Conservation (phyloP, 2,888 invertebrate genomes). For the Bellardia pandia region DNA sequence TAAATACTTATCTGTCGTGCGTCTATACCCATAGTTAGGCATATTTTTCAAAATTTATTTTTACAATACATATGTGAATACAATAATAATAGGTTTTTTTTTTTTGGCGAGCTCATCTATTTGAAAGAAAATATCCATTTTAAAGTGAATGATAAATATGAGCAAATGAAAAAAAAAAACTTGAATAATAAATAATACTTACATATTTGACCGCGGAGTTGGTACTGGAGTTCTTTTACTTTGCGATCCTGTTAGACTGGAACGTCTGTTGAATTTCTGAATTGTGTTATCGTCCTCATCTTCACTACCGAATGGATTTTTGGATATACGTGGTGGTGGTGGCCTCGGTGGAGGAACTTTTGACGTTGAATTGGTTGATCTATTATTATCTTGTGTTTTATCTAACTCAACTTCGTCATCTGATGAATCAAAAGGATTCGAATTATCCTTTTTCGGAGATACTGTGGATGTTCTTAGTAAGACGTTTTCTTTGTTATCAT, state of each 20-base stretch:
- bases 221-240: slow-evolving; percentile 81
- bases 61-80: too few species aligned
- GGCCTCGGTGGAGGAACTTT: slow-evolving; percentile 83
- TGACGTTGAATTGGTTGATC: slow-evolving; percentile 65
- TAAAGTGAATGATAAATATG: neutral
- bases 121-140: slow-evolving; percentile 5
- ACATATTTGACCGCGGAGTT: slow-evolving; percentile 81
- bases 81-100: too few species aligned
- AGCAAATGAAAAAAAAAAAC: neutral
- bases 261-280: slow-evolving; percentile 71
- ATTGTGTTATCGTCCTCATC: slow-evolving; percentile 84
- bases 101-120: slow-evolving; percentile 33
- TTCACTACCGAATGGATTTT: slow-evolving; percentile 91
- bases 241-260: slow-evolving; percentile 75
- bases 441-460: slow-evolving; percentile 69
- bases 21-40: too few species aligned
- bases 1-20: too few species aligned
- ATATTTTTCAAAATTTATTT: too few species aligned
- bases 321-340: slow-evolving; percentile 84
- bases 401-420: slow-evolving; percentile 86
- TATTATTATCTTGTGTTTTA: slow-evolving; percentile 66
- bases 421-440: slow-evolving; percentile 89
- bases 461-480: slow-evolving; percentile 45
- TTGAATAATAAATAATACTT: slow-evolving; percentile 74
- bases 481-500: slow-evolving; percentile 78